Base-by-base conservation (phyloP, 2,797 vertebrate genomes). In the Sebastes itinus region DNA sequence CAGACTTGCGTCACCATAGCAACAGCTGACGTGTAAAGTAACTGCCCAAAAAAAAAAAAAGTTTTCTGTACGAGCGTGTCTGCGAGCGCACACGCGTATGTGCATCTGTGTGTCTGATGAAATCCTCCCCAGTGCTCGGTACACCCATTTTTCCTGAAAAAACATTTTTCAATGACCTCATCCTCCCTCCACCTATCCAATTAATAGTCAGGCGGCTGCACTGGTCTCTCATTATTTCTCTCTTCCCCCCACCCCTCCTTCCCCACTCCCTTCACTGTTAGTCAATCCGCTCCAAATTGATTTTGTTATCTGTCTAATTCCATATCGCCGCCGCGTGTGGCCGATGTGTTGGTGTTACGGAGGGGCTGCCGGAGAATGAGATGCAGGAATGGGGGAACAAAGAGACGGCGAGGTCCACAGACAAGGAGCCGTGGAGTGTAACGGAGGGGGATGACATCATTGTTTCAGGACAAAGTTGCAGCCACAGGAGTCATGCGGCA, bases 1-100 rank as follows among this genome's bases (percentile, higher is more conserved):
- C 87, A 69, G 90, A 84, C 89, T 91, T 83, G 88, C 91, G 69
- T 95, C 92, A 93, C 95, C 94, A 95, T 96, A 93, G 95, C 95
- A 95, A 96, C 95, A 96, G 94, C 95, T 95, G 95, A 95, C 95
- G 94, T 95, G 91, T 77, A 95, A 94, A 89, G 87, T 93, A 94
- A 89, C 90, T 84, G 90, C 88, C 87, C 86, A 82, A 88, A 93
- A 89, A 94, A 89, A 94, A 94, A 88, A 89, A 94, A 94, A 88
- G 87, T 92, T 94, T 93, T 91, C 82, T 85, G 85, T 88, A 87
- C 68, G 64, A 84, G 77, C 74, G 38, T 85, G 77, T 88, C 81
- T 84, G 82, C 2, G 66, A 87, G 88, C 73, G 33, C 76, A 84
- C 79, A 81, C 61, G 58, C 68, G 52, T 72, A 69, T 86, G 83